These are phyloP conservation scores for Sphecodes monilicornis DNA, from an alignment of 2,888 invertebrate genomes.

Conservation along the genomic window DNA sequence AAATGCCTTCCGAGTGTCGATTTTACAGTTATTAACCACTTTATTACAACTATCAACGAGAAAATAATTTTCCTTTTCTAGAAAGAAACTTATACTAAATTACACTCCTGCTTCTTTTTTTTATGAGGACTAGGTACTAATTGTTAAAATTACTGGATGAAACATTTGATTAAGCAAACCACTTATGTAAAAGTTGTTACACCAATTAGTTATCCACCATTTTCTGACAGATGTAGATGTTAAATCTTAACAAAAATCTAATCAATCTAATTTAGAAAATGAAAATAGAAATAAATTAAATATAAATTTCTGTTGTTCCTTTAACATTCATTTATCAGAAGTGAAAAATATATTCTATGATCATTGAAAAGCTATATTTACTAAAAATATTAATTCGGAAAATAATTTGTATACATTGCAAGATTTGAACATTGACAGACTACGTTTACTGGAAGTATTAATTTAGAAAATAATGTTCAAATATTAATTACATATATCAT, in stretches of 20 bases:
- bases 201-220: too few species aligned
- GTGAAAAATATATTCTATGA: background rate
- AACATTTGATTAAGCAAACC: background rate
- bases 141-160: background rate
- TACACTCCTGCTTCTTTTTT: too few species aligned
- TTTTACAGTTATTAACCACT: conserved; percentile 18
- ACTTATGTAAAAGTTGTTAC: background rate
- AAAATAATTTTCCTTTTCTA: background rate
- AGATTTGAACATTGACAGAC: background rate
- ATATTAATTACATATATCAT: background rate
- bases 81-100: background rate
- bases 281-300: background rate
- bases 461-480: background rate
- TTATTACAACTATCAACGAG: background rate
- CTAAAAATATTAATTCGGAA: too few species aligned
- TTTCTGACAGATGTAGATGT: background rate
- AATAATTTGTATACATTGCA: too few species aligned
- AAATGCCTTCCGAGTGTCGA: conserved; percentile 9
- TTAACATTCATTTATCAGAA: background rate
- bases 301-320: background rate
- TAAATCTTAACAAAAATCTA: background rate
- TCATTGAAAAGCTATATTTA: too few species aligned
- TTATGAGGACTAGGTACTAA: background rate
- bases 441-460: background rate
- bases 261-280: background rate